A percentile compares a stretch with the other conserved stretches of the same genome.
Conservation (phyloP, 2,888 invertebrate genomes). For the Drosophila greeni region DNA sequence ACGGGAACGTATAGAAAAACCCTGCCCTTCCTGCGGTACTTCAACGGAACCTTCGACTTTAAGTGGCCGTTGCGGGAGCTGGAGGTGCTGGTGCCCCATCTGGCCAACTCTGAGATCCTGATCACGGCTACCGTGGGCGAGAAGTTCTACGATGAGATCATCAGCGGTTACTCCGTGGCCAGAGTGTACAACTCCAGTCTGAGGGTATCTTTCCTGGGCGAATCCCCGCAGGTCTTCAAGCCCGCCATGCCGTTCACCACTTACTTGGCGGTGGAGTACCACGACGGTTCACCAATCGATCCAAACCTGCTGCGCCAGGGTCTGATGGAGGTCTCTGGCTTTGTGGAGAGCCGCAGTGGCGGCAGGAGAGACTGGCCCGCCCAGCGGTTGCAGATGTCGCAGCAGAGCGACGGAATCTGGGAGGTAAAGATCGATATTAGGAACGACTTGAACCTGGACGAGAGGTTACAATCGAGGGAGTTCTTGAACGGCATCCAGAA, state of each 20-base stretch:
- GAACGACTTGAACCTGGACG: slow-evolving; percentile 81
- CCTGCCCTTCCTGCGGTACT: slow-evolving; percentile 87
- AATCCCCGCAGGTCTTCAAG: slow-evolving; percentile 95
- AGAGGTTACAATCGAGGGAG: slow-evolving; percentile 82
- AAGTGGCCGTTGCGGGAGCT: slow-evolving; percentile 89
- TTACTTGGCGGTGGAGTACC: slow-evolving; percentile 93
- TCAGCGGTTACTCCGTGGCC: slow-evolving; percentile 92
- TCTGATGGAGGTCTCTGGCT: slow-evolving; percentile 84
- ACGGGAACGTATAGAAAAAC: slow-evolving; percentile 80
- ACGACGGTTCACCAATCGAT: slow-evolving; percentile 91
- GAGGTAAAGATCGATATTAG: slow-evolving; percentile 88
- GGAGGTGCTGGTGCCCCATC: slow-evolving; percentile 81
- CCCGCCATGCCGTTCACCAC: slow-evolving; percentile 94
- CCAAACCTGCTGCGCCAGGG: slow-evolving; percentile 83
- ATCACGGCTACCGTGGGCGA: slow-evolving; percentile 93
- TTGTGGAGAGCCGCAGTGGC: slow-evolving; percentile 82
- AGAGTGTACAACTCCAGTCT: slow-evolving; percentile 93
- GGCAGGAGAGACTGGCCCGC: slow-evolving; percentile 84
- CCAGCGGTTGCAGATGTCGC: slow-evolving; percentile 82
- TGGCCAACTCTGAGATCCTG: slow-evolving; percentile 86
- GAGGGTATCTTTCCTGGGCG: slow-evolving; percentile 90
- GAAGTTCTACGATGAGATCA: slow-evolving; percentile 87
- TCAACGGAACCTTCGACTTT: slow-evolving; percentile 93
- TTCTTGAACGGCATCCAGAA: slow-evolving; percentile 84
- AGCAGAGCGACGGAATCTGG: slow-evolving; percentile 88